phyloP scores from a whole-genome alignment of 2,888 invertebrate genomes.

The Coelogynopora nodosa region DNA sequence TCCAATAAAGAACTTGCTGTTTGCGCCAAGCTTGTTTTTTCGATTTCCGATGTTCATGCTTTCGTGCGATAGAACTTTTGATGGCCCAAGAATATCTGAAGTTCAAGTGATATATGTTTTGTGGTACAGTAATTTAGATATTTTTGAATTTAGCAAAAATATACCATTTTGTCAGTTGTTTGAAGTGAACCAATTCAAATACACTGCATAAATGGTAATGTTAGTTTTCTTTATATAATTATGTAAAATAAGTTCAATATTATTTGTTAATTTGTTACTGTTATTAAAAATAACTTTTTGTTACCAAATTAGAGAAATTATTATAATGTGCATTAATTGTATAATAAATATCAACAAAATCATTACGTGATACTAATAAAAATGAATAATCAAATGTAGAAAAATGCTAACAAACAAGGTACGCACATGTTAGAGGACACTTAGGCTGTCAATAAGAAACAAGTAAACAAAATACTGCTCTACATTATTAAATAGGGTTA shows the following conservation, averaged over 20 bases:
- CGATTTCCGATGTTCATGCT: slow-evolving; percentile 3
- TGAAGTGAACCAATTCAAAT: no score
- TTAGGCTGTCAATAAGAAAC: no score
- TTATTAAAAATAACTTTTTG: neutral
- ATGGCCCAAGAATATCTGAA: neutral
- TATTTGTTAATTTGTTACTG: neutral
- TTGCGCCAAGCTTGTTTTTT: neutral
- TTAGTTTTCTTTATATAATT: neutral
- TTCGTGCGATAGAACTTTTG: neutral
- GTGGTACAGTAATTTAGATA: neutral
- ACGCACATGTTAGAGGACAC: neutral
- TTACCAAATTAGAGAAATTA: neutral
- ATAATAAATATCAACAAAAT: neutral
- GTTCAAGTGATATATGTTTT: neutral
- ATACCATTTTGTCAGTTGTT: no score
- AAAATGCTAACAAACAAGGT: neutral
- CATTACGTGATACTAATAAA: neutral
- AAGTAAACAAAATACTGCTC: no score
- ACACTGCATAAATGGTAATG: no score
- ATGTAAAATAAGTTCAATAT: neutral
- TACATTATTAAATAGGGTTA: no score
- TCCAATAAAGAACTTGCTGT: slow-evolving; percentile 26
- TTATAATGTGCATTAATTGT: neutral
- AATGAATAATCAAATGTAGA: neutral
- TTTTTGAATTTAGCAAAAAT: neutral